A percentile compares a stretch with the other conserved stretches of the same genome.
phyloP scores from a whole-genome alignment of 2,888 invertebrate genomes.

The Orthosia incerta region DNA sequence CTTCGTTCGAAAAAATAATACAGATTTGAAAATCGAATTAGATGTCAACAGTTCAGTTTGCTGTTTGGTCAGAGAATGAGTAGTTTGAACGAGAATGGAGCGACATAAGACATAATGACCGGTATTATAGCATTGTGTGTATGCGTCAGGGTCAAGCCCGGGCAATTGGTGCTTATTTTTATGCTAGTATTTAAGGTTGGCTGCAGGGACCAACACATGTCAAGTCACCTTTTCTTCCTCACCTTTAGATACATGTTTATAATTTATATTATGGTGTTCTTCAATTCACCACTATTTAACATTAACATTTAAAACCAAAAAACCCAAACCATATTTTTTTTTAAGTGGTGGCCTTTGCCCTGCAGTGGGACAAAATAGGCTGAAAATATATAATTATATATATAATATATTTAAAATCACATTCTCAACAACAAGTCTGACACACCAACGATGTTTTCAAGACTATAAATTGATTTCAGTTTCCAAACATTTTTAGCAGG shows the following conservation, averaged over 20 bases:
- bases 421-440: not conserved
- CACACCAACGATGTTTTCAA: slow-evolving; percentile 53
- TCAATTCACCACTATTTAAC: not conserved
- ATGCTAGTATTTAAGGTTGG: not conserved
- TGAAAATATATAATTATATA: no score
- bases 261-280: no score
- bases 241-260: no score
- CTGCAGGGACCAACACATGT: not conserved
- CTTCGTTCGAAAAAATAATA: not conserved
- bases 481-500: slow-evolving; percentile 74
- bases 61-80: slow-evolving; percentile 30
- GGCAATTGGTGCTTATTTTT: slow-evolving; percentile 32
- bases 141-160: slow-evolving; percentile 41
- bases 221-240: not conserved
- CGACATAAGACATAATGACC: slow-evolving; percentile 29
- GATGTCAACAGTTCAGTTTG: slow-evolving; percentile 4
- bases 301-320: slow-evolving; percentile 19
- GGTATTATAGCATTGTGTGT: slow-evolving; percentile 25
- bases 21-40: slow-evolving; percentile 13
- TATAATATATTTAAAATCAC: slow-evolving; percentile 14
- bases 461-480: slow-evolving; percentile 77
- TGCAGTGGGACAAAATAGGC: no score
- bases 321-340: no score
- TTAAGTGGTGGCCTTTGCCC: no score
- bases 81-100: slow-evolving; percentile 28